phyloP scores from a whole-genome alignment of 2,888 invertebrate species.

The Actias luna region DNA sequence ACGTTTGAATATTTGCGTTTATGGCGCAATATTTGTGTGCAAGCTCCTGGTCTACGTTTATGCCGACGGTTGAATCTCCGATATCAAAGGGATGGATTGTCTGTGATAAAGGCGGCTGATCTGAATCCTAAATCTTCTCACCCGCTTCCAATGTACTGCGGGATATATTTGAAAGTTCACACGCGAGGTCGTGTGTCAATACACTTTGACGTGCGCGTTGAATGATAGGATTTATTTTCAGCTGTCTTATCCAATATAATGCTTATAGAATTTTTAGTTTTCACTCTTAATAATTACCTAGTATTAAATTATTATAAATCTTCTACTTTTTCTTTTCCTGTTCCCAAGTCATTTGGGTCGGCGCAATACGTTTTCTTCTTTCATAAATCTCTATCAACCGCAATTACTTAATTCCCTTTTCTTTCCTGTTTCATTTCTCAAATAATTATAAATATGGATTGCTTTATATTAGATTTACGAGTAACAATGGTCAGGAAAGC shows the following conservation, averaged over 20 bases:
- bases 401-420: too few relatives aligned
- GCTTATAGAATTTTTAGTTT: neutral
- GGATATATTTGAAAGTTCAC: constrained; percentile 6
- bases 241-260: neutral
- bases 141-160: constrained; percentile 9
- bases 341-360: too few relatives aligned
- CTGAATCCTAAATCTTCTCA: constrained; percentile 18
- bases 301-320: too few relatives aligned
- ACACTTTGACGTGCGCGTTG: neutral
- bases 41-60: neutral
- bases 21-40: neutral
- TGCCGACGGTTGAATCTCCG: neutral
- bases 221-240: neutral
- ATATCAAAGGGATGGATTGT: constrained; percentile 18
- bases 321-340: too few relatives aligned
- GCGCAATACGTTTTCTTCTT: too few relatives aligned
- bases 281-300: too few relatives aligned
- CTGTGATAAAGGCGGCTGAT: constrained; percentile 16
- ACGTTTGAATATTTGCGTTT: too few relatives aligned
- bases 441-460: too few relatives aligned
- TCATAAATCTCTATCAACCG: too few relatives aligned
- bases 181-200: constrained; percentile 9
- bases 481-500: too few relatives aligned
- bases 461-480: too few relatives aligned
- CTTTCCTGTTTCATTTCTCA: too few relatives aligned